Evolutionary conservation across 2,888 invertebrate genomes (phyloP).

Genomic region (Hemithea aestivaria): DNA sequence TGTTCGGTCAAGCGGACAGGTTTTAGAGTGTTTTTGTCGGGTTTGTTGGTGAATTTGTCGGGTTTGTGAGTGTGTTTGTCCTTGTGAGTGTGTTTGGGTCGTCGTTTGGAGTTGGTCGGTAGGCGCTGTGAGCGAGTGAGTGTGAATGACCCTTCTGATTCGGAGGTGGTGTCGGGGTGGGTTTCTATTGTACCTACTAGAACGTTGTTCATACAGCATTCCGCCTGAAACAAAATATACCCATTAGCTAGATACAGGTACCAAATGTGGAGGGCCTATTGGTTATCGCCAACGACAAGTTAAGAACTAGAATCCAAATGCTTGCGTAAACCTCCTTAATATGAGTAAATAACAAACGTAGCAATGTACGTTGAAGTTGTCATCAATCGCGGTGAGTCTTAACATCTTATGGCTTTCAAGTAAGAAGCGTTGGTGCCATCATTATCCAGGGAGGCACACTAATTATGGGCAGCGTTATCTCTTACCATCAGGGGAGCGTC

Average conservation of each 20-base stretch:
- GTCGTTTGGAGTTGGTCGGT: slow-evolving; percentile 65
- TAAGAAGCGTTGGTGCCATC: too few relatives aligned
- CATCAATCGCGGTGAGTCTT: too few relatives aligned
- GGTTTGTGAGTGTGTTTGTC: slow-evolving; percentile 36
- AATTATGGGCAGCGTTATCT: too few relatives aligned
- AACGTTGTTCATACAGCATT: slow-evolving; percentile 68
- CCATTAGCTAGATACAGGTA: too few relatives aligned
- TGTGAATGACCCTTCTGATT: slow-evolving; percentile 70
- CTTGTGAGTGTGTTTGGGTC: slow-evolving; percentile 56
- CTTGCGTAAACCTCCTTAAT: too few relatives aligned
- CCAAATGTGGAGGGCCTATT: neutral
- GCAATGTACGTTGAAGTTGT: too few relatives aligned
- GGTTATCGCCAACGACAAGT: too few relatives aligned
- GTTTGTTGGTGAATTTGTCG: slow-evolving; percentile 31
- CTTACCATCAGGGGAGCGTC: too few relatives aligned
- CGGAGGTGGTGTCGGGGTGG: slow-evolving; percentile 71
- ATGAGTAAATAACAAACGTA: too few relatives aligned
- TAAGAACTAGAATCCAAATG: too few relatives aligned
- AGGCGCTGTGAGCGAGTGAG: slow-evolving; percentile 66
- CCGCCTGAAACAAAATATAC: slow-evolving; percentile 58
- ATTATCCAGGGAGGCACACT: too few relatives aligned
- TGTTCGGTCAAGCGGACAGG: slow-evolving; percentile 38
- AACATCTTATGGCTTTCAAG: too few relatives aligned
- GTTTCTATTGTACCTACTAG: slow-evolving; percentile 72
- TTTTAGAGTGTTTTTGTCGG: slow-evolving; percentile 29